Evolutionary conservation across 2,113 vertebrate genomes (phyloP).

Genomic region (Ameiurus melas): DNA sequence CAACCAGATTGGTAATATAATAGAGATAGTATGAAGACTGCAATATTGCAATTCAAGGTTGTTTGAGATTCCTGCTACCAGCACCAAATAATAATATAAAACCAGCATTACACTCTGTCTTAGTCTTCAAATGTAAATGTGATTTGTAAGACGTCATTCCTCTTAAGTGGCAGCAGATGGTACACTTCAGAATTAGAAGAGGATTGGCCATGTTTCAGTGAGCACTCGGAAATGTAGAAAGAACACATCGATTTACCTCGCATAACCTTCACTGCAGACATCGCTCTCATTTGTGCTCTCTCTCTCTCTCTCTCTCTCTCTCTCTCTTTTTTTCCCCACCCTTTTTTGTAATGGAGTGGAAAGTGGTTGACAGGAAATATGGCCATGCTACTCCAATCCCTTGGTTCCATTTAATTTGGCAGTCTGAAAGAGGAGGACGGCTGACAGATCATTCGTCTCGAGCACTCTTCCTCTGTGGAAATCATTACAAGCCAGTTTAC

Average conservation of each 20-base stretch:
- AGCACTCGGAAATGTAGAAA: constrained; percentile 40
- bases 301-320: constrained; percentile 12
- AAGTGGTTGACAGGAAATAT: constrained; percentile 29
- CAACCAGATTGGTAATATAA: not conserved
- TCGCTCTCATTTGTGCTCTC: constrained; percentile 21
- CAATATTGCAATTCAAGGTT: not conserved
- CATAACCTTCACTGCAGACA: constrained; percentile 31
- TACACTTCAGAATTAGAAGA: constrained; percentile 29
- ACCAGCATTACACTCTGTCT: not conserved
- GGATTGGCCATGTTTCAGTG: constrained; percentile 35
- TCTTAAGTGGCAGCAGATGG: constrained; percentile 46
- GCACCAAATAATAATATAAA: constrained; percentile 9
- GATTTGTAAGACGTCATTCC: constrained; percentile 36
- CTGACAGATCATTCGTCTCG: constrained; percentile 38
- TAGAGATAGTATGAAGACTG: not conserved
- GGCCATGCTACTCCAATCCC: constrained; percentile 32
- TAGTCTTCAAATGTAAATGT: constrained; percentile 42
- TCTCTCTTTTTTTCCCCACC: constrained; percentile 2
- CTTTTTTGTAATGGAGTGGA: constrained; percentile 28
- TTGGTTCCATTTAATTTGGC: constrained; percentile 50
- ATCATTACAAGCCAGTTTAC: constrained; percentile 53
- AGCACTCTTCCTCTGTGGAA: constrained; percentile 40
- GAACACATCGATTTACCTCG: constrained; percentile 36
- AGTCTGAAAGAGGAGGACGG: constrained; percentile 43
- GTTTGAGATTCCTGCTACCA: not conserved